Base-by-base conservation (phyloP, 2,888 invertebrate species). In the Asteroscopus sphinx region DNA sequence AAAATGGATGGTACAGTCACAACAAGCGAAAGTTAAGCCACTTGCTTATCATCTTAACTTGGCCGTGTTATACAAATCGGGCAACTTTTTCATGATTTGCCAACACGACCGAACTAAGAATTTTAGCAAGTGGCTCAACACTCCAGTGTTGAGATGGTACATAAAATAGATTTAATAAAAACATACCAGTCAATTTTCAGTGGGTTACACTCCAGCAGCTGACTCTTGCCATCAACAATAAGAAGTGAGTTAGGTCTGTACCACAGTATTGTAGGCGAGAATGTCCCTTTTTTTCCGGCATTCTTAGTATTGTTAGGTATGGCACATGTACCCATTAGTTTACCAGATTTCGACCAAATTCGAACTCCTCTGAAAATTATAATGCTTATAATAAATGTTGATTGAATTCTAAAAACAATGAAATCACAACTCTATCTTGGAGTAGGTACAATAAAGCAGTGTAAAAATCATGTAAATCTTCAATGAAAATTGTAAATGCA, bases 341-440 rank as follows among this genome's bases (percentile, higher is more conserved):
- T 96, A 7, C 95, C 95, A 13, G 95, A 92, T 58, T 96, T 96
- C 35, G 95, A 95, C 96, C 96, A 96, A 56, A 97, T 93, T 65
- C 94, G 95, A 42, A 96, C 87, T 44, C 89, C 89, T 30, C 96
- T 95, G 79, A 41, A 67, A 67, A 47, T 21, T 2, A 5, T 8
- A 37, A n/a, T 21, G 9, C 2, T n/a, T 37, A 21, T n/a, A 4
- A 36, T 11, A 25, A 25, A 4, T 28, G 3, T 2, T 28, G 4
- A 17, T 17, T 6, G 1, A 7, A 36, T 36, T 2, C 4, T 4
- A 21, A 21, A 21, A 21, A 0, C 1, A 21, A 21, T 3, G 4
- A 21, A 4, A 21, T 21, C 6, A 21, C 7, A 33, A 33, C 7
- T 15, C 2, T 37, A 11, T 5, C 13, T 2, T 5, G 1, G 8